A percentile compares a stretch with the other conserved stretches of the same genome.
phyloP scores from a whole-genome alignment of 2,113 vertebrate genomes.

The Oryzias curvinotus region DNA sequence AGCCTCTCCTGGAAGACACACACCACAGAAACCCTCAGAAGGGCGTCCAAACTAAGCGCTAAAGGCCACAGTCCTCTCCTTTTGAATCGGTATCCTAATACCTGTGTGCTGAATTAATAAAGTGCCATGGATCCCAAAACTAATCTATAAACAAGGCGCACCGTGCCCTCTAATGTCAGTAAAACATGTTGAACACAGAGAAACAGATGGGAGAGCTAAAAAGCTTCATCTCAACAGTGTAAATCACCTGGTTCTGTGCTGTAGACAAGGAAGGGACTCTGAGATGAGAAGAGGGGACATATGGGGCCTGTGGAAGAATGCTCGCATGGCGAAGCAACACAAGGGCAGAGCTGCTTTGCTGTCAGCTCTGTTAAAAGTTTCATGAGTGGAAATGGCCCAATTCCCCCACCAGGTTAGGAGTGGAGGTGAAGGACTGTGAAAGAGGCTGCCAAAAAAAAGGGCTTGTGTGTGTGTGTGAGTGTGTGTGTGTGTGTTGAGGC shows the following conservation, averaged over 20 bases:
- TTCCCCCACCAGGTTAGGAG: conserved; percentile 21
- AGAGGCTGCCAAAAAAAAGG: conserved; percentile 14
- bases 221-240: background rate
- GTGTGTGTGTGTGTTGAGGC: background rate
- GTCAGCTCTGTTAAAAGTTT: conserved; percentile 43
- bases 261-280: background rate
- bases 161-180: no score
- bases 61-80: conserved; percentile 48
- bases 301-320: conserved; percentile 1
- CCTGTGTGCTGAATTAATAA: no score
- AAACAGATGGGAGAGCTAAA: background rate
- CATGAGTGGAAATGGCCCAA: conserved; percentile 47
- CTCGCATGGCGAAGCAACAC: background rate
- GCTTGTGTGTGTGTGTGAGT: conserved; percentile 9
- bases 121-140: no score
- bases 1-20: conserved; percentile 48
- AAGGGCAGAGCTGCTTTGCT: conserved; percentile 9
- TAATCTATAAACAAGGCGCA: no score
- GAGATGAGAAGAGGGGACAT: background rate
- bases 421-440: conserved; percentile 41
- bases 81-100: conserved; percentile 31
- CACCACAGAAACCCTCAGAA: conserved; percentile 4
- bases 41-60: conserved; percentile 13
- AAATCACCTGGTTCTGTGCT: background rate
- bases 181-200: background rate